phyloP scores from a whole-genome alignment of 2,113 vertebrate species.

The Aegotheles bennettii region DNA sequence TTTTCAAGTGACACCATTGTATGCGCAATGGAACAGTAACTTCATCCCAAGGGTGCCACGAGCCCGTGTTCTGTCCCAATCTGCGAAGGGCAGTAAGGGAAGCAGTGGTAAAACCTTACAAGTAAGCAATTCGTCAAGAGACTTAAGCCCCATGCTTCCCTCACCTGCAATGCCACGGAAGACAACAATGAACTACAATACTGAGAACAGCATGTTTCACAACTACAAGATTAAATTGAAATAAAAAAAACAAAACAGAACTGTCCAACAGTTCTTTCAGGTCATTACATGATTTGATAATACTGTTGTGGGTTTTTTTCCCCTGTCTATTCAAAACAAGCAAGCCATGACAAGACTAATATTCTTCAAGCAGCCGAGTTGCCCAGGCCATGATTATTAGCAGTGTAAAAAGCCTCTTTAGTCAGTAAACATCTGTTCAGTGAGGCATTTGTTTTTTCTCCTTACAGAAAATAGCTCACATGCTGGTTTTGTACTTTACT shows the following conservation, averaged over 20 bases:
- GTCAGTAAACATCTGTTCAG: background rate
- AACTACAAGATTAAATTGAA: background rate
- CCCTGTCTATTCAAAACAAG: background rate
- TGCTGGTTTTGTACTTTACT: background rate
- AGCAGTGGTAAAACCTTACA: background rate
- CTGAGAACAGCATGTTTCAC: background rate
- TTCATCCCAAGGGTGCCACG: background rate
- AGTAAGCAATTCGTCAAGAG: background rate
- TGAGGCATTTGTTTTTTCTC: background rate
- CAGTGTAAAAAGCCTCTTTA: background rate
- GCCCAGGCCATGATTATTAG: background rate
- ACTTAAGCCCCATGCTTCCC: background rate
- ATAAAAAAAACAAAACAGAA: background rate
- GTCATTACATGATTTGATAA: background rate
- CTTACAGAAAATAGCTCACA: background rate
- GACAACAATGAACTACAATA: background rate
- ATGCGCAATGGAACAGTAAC: accelerated
- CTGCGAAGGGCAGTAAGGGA: background rate
- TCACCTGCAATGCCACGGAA: background rate
- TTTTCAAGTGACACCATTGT: background rate
- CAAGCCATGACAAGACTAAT: background rate
- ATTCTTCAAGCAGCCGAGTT: background rate
- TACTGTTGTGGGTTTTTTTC: background rate
- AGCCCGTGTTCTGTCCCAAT: background rate
- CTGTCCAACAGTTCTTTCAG: background rate